Evolutionary conservation across 1,140 invertebrate species (phyloP).

Genomic region (Battus philenor): DNA sequence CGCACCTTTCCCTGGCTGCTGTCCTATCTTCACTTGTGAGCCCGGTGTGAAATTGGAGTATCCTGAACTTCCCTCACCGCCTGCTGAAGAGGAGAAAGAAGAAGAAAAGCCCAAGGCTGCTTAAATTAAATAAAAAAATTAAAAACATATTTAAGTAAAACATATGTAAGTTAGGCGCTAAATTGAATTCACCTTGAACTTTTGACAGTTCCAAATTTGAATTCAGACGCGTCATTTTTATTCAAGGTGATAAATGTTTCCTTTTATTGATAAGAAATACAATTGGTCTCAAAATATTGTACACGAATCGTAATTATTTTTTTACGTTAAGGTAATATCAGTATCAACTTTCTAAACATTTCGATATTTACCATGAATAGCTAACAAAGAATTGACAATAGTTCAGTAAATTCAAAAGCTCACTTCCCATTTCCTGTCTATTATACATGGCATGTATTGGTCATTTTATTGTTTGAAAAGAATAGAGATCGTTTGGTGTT

Average conservation of each 20-base stretch:
- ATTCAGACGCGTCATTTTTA: conserved; percentile 7
- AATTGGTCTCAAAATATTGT: conserved; percentile 42
- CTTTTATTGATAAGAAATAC: conserved; percentile 12
- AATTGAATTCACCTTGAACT: conserved; percentile 20
- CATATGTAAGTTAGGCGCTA: conserved; percentile 12
- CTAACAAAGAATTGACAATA: conserved; percentile 26
- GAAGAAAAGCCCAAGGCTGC: conserved; percentile 69
- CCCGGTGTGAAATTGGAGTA: conserved; percentile 89
- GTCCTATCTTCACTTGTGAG: conserved; percentile 90
- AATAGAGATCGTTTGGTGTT: conserved; percentile 20
- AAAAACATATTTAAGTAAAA: conserved; percentile 28
- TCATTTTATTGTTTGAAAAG: conserved; percentile 27
- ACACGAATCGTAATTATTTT: conserved; percentile 9
- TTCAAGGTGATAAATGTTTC: conserved; percentile 16
- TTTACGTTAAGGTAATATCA: conserved; percentile 6
- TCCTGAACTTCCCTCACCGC: conserved; percentile 84
- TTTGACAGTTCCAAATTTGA: conserved; percentile 24
- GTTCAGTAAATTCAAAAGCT: conserved; percentile 38
- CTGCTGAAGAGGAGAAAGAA: conserved; percentile 73
- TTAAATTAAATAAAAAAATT: conserved; percentile 54
- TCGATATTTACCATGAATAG: conserved; percentile 19
- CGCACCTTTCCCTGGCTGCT: conserved; percentile 89
- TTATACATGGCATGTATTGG: conserved; percentile 35
- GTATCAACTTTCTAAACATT: conserved; percentile 30
- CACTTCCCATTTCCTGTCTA: conserved; percentile 55